phyloP scores from a whole-genome alignment of 1,140 invertebrate genomes.

The Dicyema japonicum region DNA sequence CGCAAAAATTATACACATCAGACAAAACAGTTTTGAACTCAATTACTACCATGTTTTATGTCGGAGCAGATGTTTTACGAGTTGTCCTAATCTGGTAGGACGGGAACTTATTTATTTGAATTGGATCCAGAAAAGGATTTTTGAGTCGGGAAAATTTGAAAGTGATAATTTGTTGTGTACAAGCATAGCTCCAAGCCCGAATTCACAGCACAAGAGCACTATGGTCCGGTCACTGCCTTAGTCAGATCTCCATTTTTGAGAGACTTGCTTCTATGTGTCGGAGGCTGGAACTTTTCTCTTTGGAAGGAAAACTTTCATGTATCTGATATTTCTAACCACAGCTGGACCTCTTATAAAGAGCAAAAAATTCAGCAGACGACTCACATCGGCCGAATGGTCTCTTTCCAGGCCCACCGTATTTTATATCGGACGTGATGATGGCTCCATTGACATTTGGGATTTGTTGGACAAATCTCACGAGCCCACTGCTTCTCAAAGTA shows the following conservation, averaged over 20 bases:
- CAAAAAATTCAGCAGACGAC: too few relatives aligned
- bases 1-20: too few relatives aligned
- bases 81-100: too few relatives aligned
- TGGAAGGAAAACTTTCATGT: conserved; percentile 23
- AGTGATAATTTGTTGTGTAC: too few relatives aligned
- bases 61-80: conserved; percentile 20
- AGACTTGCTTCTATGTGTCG: conserved; percentile 19
- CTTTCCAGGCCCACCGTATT: conserved; percentile 19
- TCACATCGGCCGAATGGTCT: conserved; percentile 15
- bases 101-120: conserved; percentile 20
- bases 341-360: too few relatives aligned
- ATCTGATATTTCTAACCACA: too few relatives aligned
- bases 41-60: conserved; percentile 16
- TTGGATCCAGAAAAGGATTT: conserved; percentile 22
- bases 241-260: conserved; percentile 20
- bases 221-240: conserved; percentile 17
- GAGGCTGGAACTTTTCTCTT: conserved; percentile 19
- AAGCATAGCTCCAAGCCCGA: conserved; percentile 17
- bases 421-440: conserved; percentile 19
- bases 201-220: conserved; percentile 13
- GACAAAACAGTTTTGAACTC: too few relatives aligned
- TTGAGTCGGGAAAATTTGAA: conserved; percentile 19
- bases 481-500: conserved; percentile 16
- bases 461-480: conserved; percentile 20
- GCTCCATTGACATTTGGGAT: conserved; percentile 23